A percentile compares a stretch with the other conserved stretches of the same genome.
phyloP scores from a whole-genome alignment of 2,113 vertebrate genomes.

The Oreochromis spilurus region DNA sequence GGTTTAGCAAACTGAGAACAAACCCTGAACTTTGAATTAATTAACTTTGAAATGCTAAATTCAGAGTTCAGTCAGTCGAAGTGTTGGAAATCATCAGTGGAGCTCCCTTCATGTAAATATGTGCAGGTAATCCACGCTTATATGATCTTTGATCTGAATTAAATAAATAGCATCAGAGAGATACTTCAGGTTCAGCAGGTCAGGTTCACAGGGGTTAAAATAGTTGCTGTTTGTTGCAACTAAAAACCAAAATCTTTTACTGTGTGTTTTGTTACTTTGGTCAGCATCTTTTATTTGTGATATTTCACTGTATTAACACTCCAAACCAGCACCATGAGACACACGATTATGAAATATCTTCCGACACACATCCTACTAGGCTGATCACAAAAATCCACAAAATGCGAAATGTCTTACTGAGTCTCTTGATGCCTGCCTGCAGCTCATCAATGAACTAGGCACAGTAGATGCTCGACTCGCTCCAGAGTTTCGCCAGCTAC shows the following conservation, averaged over 20 bases:
- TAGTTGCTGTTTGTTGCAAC: background rate
- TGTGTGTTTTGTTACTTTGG: background rate
- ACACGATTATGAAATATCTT: background rate
- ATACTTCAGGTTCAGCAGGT: background rate
- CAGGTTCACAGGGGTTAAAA: background rate
- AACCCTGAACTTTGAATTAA: background rate
- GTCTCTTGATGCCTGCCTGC: background rate
- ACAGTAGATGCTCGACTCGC: constrained; percentile 79
- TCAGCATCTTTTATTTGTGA: background rate
- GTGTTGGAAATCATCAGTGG: background rate
- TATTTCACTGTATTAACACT: background rate
- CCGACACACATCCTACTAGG: background rate
- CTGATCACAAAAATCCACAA: background rate
- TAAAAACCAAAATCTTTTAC: background rate
- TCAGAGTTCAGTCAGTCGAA: background rate
- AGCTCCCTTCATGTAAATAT: background rate
- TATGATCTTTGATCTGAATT: background rate
- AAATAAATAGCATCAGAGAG: background rate
- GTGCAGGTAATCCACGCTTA: background rate
- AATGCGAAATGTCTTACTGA: background rate
- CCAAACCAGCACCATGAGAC: background rate
- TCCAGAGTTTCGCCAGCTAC: constrained; percentile 75
- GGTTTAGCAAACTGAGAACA: background rate
- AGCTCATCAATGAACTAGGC: constrained; percentile 76
- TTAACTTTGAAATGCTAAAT: background rate